A percentile compares a stretch with the other conserved stretches of the same genome.
Evolutionary conservation across 37 sponge, comb jelly and placozoan genomes (phyloP).

Genomic region (Cliona cf. orientalis): DNA sequence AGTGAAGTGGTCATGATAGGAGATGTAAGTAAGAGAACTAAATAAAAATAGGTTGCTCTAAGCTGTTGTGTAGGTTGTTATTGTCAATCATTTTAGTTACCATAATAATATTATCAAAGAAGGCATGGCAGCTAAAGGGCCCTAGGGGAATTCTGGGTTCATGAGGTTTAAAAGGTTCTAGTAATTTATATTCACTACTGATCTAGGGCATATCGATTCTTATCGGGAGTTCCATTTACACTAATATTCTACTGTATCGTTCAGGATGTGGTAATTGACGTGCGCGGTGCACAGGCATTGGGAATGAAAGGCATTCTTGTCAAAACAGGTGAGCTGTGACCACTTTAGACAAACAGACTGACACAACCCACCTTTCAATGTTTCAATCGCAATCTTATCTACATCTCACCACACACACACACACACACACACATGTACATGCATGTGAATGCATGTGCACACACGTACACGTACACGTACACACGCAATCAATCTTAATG

Average conservation of each 20-base stretch:
- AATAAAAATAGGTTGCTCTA: too few species aligned
- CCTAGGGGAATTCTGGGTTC: too few species aligned
- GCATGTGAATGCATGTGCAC: neutral
- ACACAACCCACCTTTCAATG: neutral
- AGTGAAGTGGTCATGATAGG: slow-evolving; percentile 79
- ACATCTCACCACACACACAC: neutral
- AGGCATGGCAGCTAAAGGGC: too few species aligned
- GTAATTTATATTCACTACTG: too few species aligned
- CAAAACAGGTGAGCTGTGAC: slow-evolving; percentile 50
- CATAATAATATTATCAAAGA: too few species aligned
- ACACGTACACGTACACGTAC: neutral
- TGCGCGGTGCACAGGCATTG: slow-evolving; percentile 56
- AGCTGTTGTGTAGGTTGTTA: too few species aligned
- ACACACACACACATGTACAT: neutral
- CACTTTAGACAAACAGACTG: neutral
- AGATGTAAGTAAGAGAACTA: slow-evolving; percentile 82
- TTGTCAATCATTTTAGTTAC: too few species aligned
- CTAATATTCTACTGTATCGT: neutral
- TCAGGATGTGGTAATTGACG: slow-evolving; percentile 69
- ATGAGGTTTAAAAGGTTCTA: too few species aligned
- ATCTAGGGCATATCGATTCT: too few species aligned
- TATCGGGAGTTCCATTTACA: neutral
- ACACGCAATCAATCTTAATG: neutral
- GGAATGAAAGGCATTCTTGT: slow-evolving; percentile 74
- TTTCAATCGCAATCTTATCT: neutral